Conservation (phyloP, 2,797 vertebrate species). For the Petrocephalus schoutedeni region DNA sequence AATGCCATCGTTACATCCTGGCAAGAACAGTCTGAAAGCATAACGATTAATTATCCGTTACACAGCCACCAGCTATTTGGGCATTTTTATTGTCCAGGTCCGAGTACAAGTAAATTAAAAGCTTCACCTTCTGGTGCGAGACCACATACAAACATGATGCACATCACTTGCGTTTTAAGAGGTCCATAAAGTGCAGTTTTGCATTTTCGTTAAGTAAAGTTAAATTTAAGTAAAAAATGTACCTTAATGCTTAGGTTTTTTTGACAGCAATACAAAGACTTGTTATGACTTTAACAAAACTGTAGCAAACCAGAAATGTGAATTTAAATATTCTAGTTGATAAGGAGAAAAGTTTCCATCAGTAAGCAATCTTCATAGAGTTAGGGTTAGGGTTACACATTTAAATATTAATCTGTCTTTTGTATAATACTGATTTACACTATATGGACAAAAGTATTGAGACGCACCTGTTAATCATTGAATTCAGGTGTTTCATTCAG, state of each 20-base stretch:
- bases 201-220: no score
- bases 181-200: no score
- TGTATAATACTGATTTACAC: background rate
- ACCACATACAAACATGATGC: no score
- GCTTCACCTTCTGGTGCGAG: no score
- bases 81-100: background rate
- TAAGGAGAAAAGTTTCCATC: background rate
- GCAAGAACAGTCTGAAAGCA: background rate
- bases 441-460: background rate
- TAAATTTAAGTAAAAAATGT: no score
- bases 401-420: background rate
- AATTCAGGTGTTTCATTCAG: background rate
- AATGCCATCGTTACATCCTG: background rate
- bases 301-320: background rate
- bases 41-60: background rate
- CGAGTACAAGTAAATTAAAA: no score
- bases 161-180: no score
- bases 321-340: background rate
- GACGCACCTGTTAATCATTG: background rate
- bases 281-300: background rate
- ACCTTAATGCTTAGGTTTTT: background rate
- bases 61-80: background rate
- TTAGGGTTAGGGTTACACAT: background rate
- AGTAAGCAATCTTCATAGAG: background rate
- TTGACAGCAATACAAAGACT: background rate